Percentiles rank a stretch among this genome's conserved stretches.
phyloP scores from a whole-genome alignment of 2,113 vertebrate species.

The Semnornis frantzii region DNA sequence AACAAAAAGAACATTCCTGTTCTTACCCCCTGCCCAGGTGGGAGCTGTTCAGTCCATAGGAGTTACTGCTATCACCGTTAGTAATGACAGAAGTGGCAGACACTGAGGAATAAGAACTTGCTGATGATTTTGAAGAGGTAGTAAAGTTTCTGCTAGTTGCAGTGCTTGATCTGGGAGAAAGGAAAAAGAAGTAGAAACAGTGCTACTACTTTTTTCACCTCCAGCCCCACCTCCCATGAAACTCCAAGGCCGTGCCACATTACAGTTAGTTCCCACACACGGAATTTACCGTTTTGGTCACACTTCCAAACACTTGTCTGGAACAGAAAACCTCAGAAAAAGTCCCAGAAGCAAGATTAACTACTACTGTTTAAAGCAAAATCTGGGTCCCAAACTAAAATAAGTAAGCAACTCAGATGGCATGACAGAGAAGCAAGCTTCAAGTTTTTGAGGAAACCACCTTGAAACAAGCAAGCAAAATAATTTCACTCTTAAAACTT shows the following conservation, averaged over 20 bases:
- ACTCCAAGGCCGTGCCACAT: not conserved
- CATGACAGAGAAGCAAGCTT: not conserved
- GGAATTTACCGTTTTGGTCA: not conserved
- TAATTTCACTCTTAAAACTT: not conserved
- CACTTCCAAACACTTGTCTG: not conserved
- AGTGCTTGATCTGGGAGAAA: slow-evolving; percentile 88
- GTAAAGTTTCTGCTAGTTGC: slow-evolving; percentile 91
- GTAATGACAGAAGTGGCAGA: slow-evolving; percentile 89
- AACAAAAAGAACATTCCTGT: slow-evolving; percentile 61
- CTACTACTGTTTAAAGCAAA: not conserved
- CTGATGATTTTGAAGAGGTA: slow-evolving; percentile 92
- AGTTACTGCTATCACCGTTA: slow-evolving; percentile 90
- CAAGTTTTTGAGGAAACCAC: not conserved
- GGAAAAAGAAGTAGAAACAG: slow-evolving; percentile 71
- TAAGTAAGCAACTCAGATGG: not conserved
- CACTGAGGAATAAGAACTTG: slow-evolving; percentile 85
- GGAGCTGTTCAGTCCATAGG: slow-evolving; percentile 88
- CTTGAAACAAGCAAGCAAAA: not conserved
- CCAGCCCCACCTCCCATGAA: not conserved
- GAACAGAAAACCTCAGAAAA: not conserved
- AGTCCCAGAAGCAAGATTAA: not conserved
- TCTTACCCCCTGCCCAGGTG: slow-evolving; percentile 85
- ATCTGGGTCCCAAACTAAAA: not conserved
- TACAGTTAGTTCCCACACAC: not conserved
- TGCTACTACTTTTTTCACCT: slow-evolving; percentile 32